A percentile compares a stretch with the other conserved stretches of the same genome.
Conservation (phyloP, 2,797 vertebrate genomes). For the Eulemur mongoz region DNA sequence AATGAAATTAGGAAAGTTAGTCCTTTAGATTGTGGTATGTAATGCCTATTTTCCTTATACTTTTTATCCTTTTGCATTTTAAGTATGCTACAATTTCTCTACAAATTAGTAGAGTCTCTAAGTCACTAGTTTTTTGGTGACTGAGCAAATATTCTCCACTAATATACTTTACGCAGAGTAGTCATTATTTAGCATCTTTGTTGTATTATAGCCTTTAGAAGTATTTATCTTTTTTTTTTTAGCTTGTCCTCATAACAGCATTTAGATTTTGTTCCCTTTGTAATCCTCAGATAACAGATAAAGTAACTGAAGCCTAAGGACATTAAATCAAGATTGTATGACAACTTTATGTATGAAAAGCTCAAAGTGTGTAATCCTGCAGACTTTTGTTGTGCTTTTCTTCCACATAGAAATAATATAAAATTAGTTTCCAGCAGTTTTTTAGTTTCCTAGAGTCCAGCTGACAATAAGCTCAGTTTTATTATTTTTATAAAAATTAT, state of each 20-base stretch:
- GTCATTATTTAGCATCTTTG: not conserved
- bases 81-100: not conserved
- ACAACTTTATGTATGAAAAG: not conserved
- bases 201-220: not conserved
- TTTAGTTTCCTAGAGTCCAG: not conserved
- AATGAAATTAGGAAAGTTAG: not conserved
- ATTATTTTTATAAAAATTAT: slow-evolving; percentile 46
- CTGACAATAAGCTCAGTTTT: not conserved
- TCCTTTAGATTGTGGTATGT: not conserved
- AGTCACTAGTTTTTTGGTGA: not conserved
- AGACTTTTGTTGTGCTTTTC: slow-evolving; percentile 12
- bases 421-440: not conserved
- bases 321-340: not conserved
- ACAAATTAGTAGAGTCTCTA: not conserved
- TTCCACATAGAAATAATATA: not conserved
- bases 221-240: not conserved
- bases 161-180: not conserved
- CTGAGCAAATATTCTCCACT: not conserved
- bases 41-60: not conserved
- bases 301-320: not conserved
- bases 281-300: slow-evolving; percentile 26
- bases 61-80: not conserved
- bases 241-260: not conserved
- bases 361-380: not conserved
- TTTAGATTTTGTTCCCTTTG: slow-evolving; percentile 38